Evolutionary conservation across 2,888 invertebrate species (phyloP).

Genomic region (Melipona bicolor): DNA sequence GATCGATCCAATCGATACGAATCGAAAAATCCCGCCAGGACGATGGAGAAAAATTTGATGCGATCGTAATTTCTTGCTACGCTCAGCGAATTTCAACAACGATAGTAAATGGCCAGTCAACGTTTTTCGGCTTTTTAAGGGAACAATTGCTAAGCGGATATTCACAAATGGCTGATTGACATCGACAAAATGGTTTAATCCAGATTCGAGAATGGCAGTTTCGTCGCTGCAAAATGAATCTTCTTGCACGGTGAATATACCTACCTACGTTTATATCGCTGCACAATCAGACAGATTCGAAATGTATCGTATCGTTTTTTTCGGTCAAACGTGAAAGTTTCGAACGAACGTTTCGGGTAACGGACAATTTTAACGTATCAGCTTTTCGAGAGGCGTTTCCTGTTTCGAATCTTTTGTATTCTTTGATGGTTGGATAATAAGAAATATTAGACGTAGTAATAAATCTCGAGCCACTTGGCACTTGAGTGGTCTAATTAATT

Average conservation of each 20-base stretch:
- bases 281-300: too few relatives aligned
- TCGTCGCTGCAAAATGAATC: neutral
- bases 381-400: neutral
- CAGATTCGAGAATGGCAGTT: neutral
- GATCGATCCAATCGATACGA: slow-evolving; percentile 2
- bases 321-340: neutral
- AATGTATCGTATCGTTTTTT: neutral
- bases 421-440: slow-evolving; percentile 29
- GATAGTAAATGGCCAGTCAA: neutral
- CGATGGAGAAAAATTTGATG: slow-evolving; percentile 10
- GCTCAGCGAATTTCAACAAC: neutral
- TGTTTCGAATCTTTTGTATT: slow-evolving; percentile 12
- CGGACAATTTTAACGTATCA: too few relatives aligned
- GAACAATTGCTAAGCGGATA: neutral
- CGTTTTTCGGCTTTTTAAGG: neutral
- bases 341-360: neutral
- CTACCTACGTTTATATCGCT: too few relatives aligned
- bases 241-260: neutral
- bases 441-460: slow-evolving; percentile 19
- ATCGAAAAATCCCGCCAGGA: neutral
- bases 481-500: slow-evolving; percentile 71
- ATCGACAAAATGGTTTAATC: slow-evolving; percentile 24
- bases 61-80: neutral
- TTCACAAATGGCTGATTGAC: slow-evolving; percentile 11
- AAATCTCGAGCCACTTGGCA: slow-evolving; percentile 61